Evolutionary conservation across 2,797 vertebrate species (phyloP).

Genomic region (Serranus cabrilla): DNA sequence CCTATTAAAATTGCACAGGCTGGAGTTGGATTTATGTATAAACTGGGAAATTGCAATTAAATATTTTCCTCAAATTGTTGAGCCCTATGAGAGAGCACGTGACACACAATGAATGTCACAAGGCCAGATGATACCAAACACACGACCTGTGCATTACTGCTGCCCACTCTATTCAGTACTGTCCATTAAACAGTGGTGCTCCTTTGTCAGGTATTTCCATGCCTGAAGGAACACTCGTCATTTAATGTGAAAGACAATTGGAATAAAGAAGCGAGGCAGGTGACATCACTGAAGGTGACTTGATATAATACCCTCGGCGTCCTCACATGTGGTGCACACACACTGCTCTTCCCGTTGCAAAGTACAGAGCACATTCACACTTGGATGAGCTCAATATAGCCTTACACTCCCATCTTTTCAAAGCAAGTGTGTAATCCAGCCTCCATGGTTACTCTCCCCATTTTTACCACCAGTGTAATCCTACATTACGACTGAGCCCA

Average conservation of each 20-base stretch:
- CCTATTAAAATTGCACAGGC: not conserved
- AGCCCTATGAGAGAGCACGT: not conserved
- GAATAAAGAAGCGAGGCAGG: constrained; percentile 24
- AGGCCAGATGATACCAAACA: no score
- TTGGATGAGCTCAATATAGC: constrained; percentile 62
- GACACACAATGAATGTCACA: not conserved
- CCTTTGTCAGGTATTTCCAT: not conserved
- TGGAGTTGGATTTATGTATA: not conserved
- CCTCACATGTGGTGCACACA: constrained; percentile 20
- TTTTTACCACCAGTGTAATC: constrained; percentile 66
- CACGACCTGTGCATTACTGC: no score
- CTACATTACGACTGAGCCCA: constrained; percentile 66
- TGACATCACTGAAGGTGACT: constrained; percentile 13
- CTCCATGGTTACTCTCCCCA: constrained; percentile 60
- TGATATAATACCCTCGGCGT: constrained; percentile 9
- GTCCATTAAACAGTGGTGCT: not conserved
- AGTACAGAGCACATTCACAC: constrained; percentile 50
- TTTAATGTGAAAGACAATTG: not conserved
- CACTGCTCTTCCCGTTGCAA: constrained; percentile 28
- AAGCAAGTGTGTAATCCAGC: constrained; percentile 68
- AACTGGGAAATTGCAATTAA: not conserved
- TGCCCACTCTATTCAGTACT: not conserved
- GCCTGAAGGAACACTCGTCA: not conserved
- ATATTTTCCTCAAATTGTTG: not conserved
- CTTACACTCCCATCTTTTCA: constrained; percentile 64